These are phyloP conservation scores for Gymnocypris eckloni DNA, from an alignment of 2,797 vertebrate species.

Conservation along the genomic window DNA sequence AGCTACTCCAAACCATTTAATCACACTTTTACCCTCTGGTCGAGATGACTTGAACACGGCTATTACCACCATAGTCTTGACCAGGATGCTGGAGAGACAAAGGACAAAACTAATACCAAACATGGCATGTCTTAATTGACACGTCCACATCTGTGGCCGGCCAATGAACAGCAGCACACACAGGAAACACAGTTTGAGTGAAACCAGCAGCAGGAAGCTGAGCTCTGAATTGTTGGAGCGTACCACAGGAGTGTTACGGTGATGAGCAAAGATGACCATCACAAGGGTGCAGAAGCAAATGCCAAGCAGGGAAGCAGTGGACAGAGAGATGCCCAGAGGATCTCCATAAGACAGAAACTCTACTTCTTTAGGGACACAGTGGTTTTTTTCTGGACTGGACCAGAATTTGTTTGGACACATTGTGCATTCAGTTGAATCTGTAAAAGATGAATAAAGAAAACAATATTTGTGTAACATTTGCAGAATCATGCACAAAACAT, in stretches of 20 bases:
- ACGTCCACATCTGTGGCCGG: too few species aligned
- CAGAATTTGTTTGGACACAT: slow-evolving; percentile 53
- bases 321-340: slow-evolving; percentile 53
- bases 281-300: slow-evolving; percentile 32
- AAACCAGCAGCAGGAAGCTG: too few species aligned
- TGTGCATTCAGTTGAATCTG: slow-evolving; percentile 42
- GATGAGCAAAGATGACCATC: slow-evolving; percentile 22
- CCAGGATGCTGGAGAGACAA: too few species aligned
- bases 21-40: too few species aligned
- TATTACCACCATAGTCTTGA: too few species aligned
- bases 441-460: not conserved
- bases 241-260: slow-evolving; percentile 51
- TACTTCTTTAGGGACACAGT: slow-evolving; percentile 48
- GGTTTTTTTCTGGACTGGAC: slow-evolving; percentile 38
- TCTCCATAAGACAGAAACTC: slow-evolving; percentile 58
- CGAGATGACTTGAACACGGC: too few species aligned
- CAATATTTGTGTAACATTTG: too few species aligned
- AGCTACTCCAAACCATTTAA: too few species aligned
- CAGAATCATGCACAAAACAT: too few species aligned
- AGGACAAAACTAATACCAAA: too few species aligned
- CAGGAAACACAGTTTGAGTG: slow-evolving; percentile 11
- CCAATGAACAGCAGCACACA: slow-evolving; percentile 56
- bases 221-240: not conserved
- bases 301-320: slow-evolving; percentile 47
- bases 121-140: too few species aligned